Evolutionary conservation across 2,888 invertebrate species (phyloP).

Genomic region (Trypoxylon attenuatum): DNA sequence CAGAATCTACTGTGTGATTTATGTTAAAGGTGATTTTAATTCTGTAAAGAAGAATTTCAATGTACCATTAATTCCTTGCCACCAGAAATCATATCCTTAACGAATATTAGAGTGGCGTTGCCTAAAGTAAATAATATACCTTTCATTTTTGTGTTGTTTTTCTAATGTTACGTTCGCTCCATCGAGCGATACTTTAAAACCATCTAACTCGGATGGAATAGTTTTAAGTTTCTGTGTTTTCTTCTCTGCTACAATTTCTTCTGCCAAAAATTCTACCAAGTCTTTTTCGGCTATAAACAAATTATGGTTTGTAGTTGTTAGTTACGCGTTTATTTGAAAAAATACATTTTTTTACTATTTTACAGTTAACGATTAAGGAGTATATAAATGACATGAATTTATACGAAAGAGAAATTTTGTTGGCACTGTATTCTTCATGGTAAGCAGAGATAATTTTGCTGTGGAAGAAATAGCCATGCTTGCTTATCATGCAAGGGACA

Average conservation of each 20-base stretch:
- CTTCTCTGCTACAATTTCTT: slow-evolving; percentile 94
- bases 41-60: slow-evolving; percentile 74
- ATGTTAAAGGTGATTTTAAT: slow-evolving; percentile 91
- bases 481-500: not conserved
- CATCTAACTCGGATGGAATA: slow-evolving; percentile 86
- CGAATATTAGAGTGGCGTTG: too few species aligned
- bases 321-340: too few species aligned
- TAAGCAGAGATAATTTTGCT: not conserved
- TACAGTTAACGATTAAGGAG: too few species aligned
- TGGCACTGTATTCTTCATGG: not conserved
- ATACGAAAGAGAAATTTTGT: not conserved
- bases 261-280: slow-evolving; percentile 91
- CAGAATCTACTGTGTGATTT: slow-evolving; percentile 94
- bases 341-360: too few species aligned
- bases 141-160: slow-evolving; percentile 83
- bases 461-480: not conserved
- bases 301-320: too few species aligned
- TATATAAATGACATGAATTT: not conserved
- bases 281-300: slow-evolving; percentile 84
- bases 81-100: not conserved
- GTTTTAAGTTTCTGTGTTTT: slow-evolving; percentile 86
- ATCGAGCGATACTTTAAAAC: slow-evolving; percentile 86
- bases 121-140: too few species aligned
- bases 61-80: not conserved
- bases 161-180: slow-evolving; percentile 90